A percentile compares a stretch with the other conserved stretches of the same genome.
phyloP scores from a whole-genome alignment of 2,113 vertebrate species.

The Girardinichthys multiradiatus region DNA sequence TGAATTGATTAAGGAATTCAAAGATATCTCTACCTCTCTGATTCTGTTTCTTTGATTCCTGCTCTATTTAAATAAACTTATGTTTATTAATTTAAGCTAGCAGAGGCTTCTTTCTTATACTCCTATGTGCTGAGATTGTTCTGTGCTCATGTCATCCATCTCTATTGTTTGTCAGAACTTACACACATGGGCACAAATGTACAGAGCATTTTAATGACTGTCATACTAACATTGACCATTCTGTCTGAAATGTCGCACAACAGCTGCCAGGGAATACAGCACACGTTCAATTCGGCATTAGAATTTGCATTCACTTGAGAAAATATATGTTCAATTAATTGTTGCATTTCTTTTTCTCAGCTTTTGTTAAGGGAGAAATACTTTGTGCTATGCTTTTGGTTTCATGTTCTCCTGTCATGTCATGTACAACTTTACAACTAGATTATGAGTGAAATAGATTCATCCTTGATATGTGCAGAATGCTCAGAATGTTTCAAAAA shows the following conservation, averaged over 20 bases:
- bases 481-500: neutral
- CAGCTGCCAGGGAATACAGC: conserved; percentile 60
- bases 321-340: neutral
- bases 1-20: neutral
- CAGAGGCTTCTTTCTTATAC: conserved; percentile 41
- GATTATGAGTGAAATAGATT: neutral
- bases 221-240: conserved; percentile 36
- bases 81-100: conserved; percentile 56
- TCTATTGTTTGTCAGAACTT: conserved; percentile 59
- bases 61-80: conserved; percentile 58
- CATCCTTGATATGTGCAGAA: neutral
- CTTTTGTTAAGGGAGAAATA: neutral
- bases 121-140: conserved; percentile 47
- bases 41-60: conserved; percentile 3
- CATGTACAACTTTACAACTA: too few species aligned
- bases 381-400: neutral
- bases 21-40: neutral
- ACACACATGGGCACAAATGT: conserved; percentile 25
- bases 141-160: conserved; percentile 46
- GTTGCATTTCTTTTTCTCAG: neutral
- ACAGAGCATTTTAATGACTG: conserved; percentile 41
- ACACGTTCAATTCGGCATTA: conserved; percentile 46
- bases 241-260: conserved; percentile 27
- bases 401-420: neutral
- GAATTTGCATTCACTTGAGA: conserved; percentile 36